phyloP scores from a whole-genome alignment of 2,113 vertebrate genomes.

The Microcebus jonahi region DNA sequence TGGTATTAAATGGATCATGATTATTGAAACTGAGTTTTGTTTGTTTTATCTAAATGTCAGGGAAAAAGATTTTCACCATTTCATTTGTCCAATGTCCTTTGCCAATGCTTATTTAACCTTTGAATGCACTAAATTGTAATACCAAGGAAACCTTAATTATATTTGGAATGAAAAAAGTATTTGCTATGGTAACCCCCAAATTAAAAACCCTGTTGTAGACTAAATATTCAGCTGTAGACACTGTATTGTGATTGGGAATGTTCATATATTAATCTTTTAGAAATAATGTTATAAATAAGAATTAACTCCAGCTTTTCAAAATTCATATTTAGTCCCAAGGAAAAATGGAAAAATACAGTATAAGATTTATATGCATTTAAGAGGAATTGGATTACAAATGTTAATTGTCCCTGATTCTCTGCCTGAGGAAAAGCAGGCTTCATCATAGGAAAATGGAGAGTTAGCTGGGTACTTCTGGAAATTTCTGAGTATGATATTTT shows the following conservation, averaged over 20 bases:
- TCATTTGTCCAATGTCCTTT: conserved; percentile 79
- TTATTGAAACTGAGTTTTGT: conserved; percentile 77
- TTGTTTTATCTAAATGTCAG: conserved; percentile 76
- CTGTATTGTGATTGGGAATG: conserved; percentile 24
- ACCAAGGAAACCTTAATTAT: conserved; percentile 72
- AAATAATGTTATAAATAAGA: conserved; percentile 48
- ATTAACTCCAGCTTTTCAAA: background rate
- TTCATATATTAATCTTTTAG: conserved; percentile 43
- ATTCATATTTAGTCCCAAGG: background rate
- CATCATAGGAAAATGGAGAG: background rate
- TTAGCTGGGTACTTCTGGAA: background rate
- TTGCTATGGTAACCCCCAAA: conserved; percentile 41
- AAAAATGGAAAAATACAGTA: background rate
- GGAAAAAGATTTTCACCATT: conserved; percentile 75
- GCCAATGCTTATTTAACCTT: conserved; percentile 79
- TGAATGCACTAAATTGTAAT: conserved; percentile 63
- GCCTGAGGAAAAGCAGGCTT: background rate
- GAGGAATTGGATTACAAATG: conserved; percentile 7
- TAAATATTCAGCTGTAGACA: conserved; percentile 35
- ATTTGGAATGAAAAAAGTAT: conserved; percentile 72
- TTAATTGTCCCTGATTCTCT: conserved; percentile 25
- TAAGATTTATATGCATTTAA: conserved; percentile 21
- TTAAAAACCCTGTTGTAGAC: conserved; percentile 41
- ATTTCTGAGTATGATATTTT: conserved; percentile 2
- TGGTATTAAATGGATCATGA: conserved; percentile 60